Evolutionary conservation across 2,113 vertebrate genomes (phyloP), one percentile per base, ranked within the genome.

Genomic region (Raphicerus campestris): DNA sequence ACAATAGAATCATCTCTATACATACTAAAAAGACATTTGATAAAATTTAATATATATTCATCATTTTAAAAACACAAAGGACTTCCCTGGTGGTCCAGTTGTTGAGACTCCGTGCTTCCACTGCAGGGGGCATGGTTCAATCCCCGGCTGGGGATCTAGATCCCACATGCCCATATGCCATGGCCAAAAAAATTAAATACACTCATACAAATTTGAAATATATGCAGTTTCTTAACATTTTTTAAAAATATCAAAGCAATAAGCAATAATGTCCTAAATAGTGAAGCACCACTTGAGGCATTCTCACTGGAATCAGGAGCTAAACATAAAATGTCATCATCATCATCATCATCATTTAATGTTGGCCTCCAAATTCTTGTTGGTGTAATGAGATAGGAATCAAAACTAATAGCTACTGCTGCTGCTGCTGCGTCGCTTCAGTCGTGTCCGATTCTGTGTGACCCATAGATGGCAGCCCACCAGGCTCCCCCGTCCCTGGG

Each of bases 1-100:
- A 77, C 26, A 95, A 80, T 75, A 88, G 75, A 94, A 94, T 20
- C 39, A 94, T 87, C 42, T 93, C 89, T 56, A 94, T 47, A 95
- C 91, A 81, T 73, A 89, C 39, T 16, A 11, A 78, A 70, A 94
- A 70, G 20, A 89, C 8, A 77, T 24, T 35, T 83, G 60, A 92
- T 91, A 94, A 92, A 89, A 95, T 92, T 92, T 49, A 93, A 70
- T 42, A 87, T 45, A 89, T 16, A 90, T 19, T 56, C 28, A 95
- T 61, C 56, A 81, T 88, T 80, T 91, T 35, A 89, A 92, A 94
- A 70, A 91, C 42, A 77, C 39, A 77, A 45, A 47, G 75, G 26
- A 78, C 14, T 78, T 78, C 7, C 26, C 26, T 78, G 42, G 75
- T 78, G 42, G 42, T 45, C 26, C 75, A 78, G 26, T 30, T 30